phyloP scores from a whole-genome alignment of 2,888 invertebrate species.

The Leptinotarsa juncta region DNA sequence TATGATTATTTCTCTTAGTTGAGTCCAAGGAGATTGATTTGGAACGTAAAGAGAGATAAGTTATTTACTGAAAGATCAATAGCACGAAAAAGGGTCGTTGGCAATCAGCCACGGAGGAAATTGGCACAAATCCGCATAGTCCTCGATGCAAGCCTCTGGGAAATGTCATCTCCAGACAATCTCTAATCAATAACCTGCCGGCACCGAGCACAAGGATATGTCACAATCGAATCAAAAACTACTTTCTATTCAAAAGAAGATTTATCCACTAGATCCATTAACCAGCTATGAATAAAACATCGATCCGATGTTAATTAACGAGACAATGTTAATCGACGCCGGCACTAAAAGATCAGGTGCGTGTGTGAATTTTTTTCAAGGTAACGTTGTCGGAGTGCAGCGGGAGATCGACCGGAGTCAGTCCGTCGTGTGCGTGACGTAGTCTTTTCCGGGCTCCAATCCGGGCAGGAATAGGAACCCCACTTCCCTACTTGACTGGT shows the following conservation, averaged over 20 bases:
- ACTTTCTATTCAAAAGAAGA: background rate
- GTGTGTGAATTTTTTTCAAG: conserved; percentile 12
- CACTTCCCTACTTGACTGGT: conserved; percentile 39
- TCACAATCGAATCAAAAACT: conserved; percentile 2
- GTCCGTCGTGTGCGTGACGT: conserved; percentile 21
- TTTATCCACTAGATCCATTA: background rate
- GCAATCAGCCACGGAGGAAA: conserved; percentile 14
- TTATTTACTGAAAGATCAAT: background rate
- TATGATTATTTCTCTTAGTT: no score
- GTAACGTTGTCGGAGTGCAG: conserved; percentile 18
- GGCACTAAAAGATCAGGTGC: conserved; percentile 17
- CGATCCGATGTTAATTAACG: conserved; percentile 5
- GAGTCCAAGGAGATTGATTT: no score
- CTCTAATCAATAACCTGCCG: conserved; percentile 13
- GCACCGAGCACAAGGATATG: background rate
- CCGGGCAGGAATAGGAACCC: conserved; percentile 32
- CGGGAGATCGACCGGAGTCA: conserved; percentile 34
- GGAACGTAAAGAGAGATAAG: background rate
- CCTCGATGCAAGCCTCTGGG: background rate
- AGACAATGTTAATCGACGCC: conserved; percentile 14
- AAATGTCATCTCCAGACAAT: conserved; percentile 17
- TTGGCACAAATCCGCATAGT: background rate
- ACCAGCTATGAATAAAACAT: conserved; percentile 13
- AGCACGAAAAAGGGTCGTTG: background rate
- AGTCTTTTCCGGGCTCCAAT: conserved; percentile 38